Evolutionary conservation across 2,113 vertebrate genomes (phyloP).

Genomic region (Muntiacus reevesi): DNA sequence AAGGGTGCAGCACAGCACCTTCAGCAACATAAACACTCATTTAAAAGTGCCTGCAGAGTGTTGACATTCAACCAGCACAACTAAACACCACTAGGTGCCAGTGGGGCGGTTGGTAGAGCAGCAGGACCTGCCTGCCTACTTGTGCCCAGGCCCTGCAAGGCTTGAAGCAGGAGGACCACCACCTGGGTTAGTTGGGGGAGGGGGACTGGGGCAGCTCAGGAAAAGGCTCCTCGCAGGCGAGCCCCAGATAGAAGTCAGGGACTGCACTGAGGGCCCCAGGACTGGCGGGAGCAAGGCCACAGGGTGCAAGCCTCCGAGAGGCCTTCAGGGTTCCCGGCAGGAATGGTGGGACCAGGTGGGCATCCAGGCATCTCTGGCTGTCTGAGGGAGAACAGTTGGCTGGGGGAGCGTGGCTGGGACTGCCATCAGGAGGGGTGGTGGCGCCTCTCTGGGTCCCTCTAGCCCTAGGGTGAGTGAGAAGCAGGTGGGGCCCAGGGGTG

Average conservation of each 20-base stretch:
- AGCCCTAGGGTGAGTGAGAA: background rate
- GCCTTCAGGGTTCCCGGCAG: background rate
- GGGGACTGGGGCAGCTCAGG: no score
- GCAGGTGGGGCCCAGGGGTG: background rate
- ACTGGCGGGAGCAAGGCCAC: background rate
- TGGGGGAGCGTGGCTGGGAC: no score
- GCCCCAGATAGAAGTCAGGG: no score
- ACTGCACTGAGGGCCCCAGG: rapidly evolving
- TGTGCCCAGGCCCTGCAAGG: background rate
- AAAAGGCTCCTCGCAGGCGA: background rate
- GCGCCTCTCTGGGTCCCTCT: background rate
- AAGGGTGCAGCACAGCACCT: background rate
- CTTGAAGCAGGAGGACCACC: background rate
- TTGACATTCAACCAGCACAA: rapidly evolving
- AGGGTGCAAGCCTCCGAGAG: rapidly evolving
- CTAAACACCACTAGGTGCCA: background rate
- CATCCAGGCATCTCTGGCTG: rapidly evolving
- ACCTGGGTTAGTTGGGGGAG: background rate
- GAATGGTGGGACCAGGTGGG: no score
- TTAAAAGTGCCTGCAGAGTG: background rate
- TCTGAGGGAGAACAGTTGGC: background rate
- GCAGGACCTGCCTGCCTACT: background rate
- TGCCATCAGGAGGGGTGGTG: background rate
- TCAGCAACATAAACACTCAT: rapidly evolving
- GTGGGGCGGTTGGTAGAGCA: rapidly evolving